Base-by-base conservation (phyloP, 2,888 invertebrate species). In the Napeogenes sylphis region DNA sequence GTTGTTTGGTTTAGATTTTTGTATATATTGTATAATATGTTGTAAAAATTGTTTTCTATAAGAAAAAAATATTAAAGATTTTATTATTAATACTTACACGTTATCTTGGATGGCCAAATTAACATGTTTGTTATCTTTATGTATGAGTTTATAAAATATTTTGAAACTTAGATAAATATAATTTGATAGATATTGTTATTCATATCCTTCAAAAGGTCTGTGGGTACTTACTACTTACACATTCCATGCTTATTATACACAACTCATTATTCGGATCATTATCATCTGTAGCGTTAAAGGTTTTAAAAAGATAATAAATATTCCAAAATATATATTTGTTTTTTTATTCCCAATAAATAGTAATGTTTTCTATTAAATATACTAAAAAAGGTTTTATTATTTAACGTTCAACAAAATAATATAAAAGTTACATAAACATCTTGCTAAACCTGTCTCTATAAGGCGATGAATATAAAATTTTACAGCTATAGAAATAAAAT, bases 1-100 rank as follows among this genome's bases (percentile, higher is more conserved):
- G 76, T 79, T 77, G 66, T 79, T 73, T 79, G 75, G 74, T 76
- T 78, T 79, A 78, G 74, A 72, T 78, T 71, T 81, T 77, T 88
- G 84, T 88, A 87, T 80, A 87, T 86, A 87, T 75, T 78, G 78
- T 83, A 74, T 63, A 68, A 21, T 70, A 71, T 66, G 63, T 42
- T 68, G 64, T 71, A 68, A 74, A 68, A 71, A 73, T 70, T 75
- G 68, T 78, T 78, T 65, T 64, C n/a, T 12, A 58, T 60, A 68
- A 47, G 55, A 63, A 53, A 61, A 59, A 54, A 56, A 45, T 14
- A 53, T 57, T 45, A 77, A 83, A 78, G 78, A 81, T 83, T 77
- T 53, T 66, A 59, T 61, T 63, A 64, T 58, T 59, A 54, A 53
- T 63, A 61, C 56, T 64, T 59, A 21, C 21, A 63, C 59, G 63